These are phyloP conservation scores for Uropetala carovei DNA, from an alignment of 2,888 invertebrate species.

Conservation along the genomic window DNA sequence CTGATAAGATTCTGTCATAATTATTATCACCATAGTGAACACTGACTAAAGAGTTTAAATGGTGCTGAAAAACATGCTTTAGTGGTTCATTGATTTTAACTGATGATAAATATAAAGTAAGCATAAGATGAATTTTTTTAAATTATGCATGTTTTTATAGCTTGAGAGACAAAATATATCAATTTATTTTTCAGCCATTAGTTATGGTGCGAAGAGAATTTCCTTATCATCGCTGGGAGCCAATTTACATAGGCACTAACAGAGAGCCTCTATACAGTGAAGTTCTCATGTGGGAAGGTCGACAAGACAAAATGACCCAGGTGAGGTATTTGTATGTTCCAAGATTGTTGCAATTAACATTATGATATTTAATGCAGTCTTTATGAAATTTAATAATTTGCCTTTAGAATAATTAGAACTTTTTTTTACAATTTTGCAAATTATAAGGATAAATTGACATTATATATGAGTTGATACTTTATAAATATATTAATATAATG, in stretches of 20 bases:
- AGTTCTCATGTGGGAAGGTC: conserved; percentile 86
- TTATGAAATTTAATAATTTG: not conserved
- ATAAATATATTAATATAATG: no score
- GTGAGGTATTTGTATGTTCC: conserved; percentile 74
- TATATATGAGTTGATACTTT: no score
- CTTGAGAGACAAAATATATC: not conserved
- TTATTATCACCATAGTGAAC: no score
- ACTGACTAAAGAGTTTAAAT: no score
- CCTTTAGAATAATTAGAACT: not conserved
- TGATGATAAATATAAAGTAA: not conserved
- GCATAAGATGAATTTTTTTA: not conserved
- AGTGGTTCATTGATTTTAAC: no score
- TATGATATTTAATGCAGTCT: not conserved
- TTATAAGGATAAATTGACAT: no score
- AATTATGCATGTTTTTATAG: not conserved
- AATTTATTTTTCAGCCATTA: conserved; percentile 77
- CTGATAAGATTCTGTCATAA: no score
- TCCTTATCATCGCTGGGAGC: conserved; percentile 88
- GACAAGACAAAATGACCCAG: conserved; percentile 91
- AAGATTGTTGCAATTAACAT: not conserved
- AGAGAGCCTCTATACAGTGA: conserved; percentile 87
- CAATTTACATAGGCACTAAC: conserved; percentile 86
- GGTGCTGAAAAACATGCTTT: no score
- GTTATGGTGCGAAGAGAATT: conserved; percentile 82
- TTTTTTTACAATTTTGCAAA: no score